Base-by-base conservation (phyloP, 2,888 invertebrate genomes). In the Seladonia tumulorum region DNA sequence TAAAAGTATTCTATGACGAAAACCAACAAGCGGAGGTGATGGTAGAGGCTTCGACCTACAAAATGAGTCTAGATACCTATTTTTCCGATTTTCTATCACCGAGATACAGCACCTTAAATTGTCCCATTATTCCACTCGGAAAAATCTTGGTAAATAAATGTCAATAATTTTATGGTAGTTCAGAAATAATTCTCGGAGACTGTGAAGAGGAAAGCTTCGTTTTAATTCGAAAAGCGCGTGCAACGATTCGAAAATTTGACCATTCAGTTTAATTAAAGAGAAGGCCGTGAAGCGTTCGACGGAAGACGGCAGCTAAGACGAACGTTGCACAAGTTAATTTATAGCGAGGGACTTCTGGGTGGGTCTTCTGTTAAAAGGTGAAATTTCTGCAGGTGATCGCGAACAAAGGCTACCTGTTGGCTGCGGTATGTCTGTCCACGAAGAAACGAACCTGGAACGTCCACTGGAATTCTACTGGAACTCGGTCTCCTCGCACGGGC, bases 371-470 rank as follows among this genome's bases (percentile, higher is more conserved):
- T 70, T n/a, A 42, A 70, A 14, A n/a, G 12, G 70, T 42, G n/a
- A 70, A n/a, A 70, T 42, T 35, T 39, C 22, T 39, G 39, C 22
- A 10, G n/a, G n/a, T 70, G 39, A 22, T 18, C 68, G 39, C n/a
- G 70, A 42, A 42, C n/a, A 42, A n/a, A n/a, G 39, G 70, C 70
- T 70, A 70, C 70, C 70, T 70, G 70, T 70, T 70, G 70, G 70
- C 14, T 42, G 70, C n/a, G 70, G n/a, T 22, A 2, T 29, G 8
- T 3, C 7, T 16, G 63, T 3, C 63, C n/a, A 2, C 70, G 7
- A 42, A 42, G 70, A 42, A 70, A 70, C n/a, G 70, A 42, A 70
- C 18, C 42, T n/a, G n/a, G 14, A n/a, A 70, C 42, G 70, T n/a
- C n/a, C 70, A 14, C 70, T n/a, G n/a, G 35, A 39, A 66, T 39